phyloP scores from a whole-genome alignment of 2,113 vertebrate genomes.

The Takifugu flavidus region DNA sequence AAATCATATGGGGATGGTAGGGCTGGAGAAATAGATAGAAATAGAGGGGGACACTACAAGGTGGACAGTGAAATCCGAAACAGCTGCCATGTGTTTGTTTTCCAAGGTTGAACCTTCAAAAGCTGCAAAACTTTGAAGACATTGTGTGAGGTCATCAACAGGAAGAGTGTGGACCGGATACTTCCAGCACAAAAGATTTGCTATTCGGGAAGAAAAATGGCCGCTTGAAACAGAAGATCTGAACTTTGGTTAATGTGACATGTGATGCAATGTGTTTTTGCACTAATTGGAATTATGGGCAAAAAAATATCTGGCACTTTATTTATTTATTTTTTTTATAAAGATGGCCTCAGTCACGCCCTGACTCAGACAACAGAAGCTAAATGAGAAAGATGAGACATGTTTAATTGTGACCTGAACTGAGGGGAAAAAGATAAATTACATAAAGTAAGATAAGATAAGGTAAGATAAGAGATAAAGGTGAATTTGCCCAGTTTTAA shows the following conservation, averaged over 20 bases:
- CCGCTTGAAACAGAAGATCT: neutral
- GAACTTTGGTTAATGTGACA: slow-evolving; percentile 4
- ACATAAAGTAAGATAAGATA: no score
- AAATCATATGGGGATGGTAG: slow-evolving; percentile 76
- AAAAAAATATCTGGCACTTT: no score
- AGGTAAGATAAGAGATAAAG: no score
- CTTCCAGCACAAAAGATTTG: slow-evolving; percentile 19
- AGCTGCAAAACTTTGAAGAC: slow-evolving; percentile 49
- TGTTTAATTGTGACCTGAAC: no score
- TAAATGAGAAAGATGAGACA: no score
- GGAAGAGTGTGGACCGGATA: slow-evolving; percentile 19
- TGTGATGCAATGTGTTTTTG: neutral
- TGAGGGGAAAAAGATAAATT: no score
- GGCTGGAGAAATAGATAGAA: slow-evolving; percentile 41
- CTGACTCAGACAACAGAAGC: no score
- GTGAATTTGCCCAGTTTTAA: no score
- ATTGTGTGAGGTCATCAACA: slow-evolving; percentile 37
- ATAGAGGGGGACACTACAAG: slow-evolving; percentile 3
- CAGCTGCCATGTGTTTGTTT: slow-evolving; percentile 24
- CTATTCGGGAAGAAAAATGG: slow-evolving; percentile 16
- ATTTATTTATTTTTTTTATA: neutral
- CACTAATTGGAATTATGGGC: neutral
- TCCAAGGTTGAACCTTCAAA: slow-evolving; percentile 40
- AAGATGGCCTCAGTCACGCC: neutral
- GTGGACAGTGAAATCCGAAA: slow-evolving; percentile 33